These are phyloP conservation scores for Lomographa bimaculata DNA, from an alignment of 2,888 invertebrate species.

Conservation along the genomic window DNA sequence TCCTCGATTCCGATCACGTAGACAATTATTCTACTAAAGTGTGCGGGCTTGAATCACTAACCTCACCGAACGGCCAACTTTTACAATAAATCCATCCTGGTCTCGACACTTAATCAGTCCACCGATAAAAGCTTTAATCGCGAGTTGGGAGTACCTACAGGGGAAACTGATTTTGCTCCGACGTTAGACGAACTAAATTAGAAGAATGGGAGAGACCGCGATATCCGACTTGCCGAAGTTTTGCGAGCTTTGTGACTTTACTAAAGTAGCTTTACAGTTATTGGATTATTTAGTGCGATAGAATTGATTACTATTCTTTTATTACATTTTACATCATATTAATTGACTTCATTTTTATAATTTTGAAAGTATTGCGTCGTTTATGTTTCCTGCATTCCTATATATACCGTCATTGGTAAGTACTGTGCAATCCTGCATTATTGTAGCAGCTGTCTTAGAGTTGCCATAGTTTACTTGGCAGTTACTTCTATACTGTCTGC, in stretches of 20 bases:
- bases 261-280: conserved; percentile 19
- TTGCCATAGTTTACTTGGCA: no score
- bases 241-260: conserved; percentile 29
- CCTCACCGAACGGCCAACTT: conserved; percentile 80
- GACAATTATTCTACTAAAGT: conserved; percentile 83
- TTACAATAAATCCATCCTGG: conserved; percentile 82
- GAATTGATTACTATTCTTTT: neutral
- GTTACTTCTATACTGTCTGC: no score
- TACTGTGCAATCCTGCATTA: no score
- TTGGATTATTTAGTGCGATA: conserved; percentile 4
- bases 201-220: conserved; percentile 42
- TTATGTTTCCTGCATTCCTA: no score
- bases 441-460: no score
- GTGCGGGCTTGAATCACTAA: conserved; percentile 81
- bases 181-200: conserved; percentile 59
- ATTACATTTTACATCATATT: no score
- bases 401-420: no score
- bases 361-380: no score
- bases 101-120: conserved; percentile 82
- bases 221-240: conserved; percentile 43
- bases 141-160: conserved; percentile 68
- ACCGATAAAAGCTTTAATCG: conserved; percentile 82
- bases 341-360: no score
- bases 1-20: conserved; percentile 79
- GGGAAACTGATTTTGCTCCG: conserved; percentile 61